Conservation (phyloP, 2,888 invertebrate genomes). For the Zaprionus bogoriensis region DNA sequence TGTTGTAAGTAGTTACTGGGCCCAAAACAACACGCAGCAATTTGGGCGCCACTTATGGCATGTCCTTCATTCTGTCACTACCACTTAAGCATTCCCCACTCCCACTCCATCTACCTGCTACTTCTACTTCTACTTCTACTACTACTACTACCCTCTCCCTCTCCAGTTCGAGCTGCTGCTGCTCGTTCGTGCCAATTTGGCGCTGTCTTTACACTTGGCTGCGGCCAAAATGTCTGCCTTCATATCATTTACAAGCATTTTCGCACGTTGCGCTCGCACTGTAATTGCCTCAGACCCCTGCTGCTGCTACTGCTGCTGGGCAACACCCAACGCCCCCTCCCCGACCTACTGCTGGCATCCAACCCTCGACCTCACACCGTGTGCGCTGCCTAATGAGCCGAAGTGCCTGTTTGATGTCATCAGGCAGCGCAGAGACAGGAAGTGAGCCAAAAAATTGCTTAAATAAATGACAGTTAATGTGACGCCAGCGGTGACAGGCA, state of each 20-base stretch:
- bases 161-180: not conserved
- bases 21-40: conserved; percentile 48
- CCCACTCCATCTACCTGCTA: not conserved
- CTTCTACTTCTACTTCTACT: not conserved
- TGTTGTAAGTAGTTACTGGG: conserved; percentile 23
- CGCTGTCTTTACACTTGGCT: conserved; percentile 62
- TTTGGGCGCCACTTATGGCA: conserved; percentile 64
- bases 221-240: conserved; percentile 65
- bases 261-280: conserved; percentile 61
- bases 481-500: conserved; percentile 54
- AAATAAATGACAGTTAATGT: conserved; percentile 76
- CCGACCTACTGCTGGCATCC: not conserved
- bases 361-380: not conserved
- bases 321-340: not conserved
- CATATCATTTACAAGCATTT: conserved; percentile 70
- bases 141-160: conserved; percentile 10
- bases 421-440: conserved; percentile 60
- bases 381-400: conserved; percentile 71
- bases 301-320: too few relatives aligned
- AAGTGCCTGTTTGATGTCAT: conserved; percentile 75
- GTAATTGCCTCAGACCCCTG: conserved; percentile 59
- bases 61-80: conserved; percentile 26
- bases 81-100: not conserved
- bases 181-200: conserved; percentile 40
- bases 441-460: conserved; percentile 76